Percentiles rank a stretch among this genome's conserved stretches.
These are phyloP conservation scores for Lasiurus borealis DNA, from an alignment of 2,113 vertebrate genomes.

Conservation along the genomic window DNA sequence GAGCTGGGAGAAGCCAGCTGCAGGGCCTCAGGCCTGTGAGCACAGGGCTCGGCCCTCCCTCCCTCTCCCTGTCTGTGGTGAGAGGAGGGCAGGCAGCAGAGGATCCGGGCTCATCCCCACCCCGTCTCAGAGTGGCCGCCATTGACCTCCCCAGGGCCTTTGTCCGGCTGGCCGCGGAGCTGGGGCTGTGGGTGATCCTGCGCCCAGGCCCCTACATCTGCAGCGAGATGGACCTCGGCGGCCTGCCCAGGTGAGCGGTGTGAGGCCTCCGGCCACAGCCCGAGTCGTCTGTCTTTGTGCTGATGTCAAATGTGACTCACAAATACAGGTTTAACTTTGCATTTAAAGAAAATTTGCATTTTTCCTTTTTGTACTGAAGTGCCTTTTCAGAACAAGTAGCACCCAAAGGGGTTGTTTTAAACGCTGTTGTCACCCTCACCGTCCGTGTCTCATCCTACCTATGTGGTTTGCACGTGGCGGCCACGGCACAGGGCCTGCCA, in stretches of 20 bases:
- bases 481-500: rapidly evolving
- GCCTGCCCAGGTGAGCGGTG: slow-evolving; percentile 91
- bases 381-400: neutral
- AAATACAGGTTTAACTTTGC: neutral
- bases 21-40: neutral
- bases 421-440: neutral
- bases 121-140: neutral
- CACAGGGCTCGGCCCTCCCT: too few species aligned
- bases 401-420: neutral
- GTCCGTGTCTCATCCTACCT: rapidly evolving
- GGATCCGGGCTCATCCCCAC: rapidly evolving
- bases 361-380: neutral
- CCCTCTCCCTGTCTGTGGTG: neutral
- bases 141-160: slow-evolving; percentile 88
- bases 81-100: neutral
- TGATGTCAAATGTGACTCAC: neutral
- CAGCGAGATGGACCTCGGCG: slow-evolving; percentile 94
- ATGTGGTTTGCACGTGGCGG: rapidly evolving
- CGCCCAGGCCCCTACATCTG: slow-evolving; percentile 97
- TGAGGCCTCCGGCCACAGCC: neutral
- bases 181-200: slow-evolving; percentile 94
- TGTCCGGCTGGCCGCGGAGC: slow-evolving; percentile 88
- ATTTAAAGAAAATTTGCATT: neutral
- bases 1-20: neutral
- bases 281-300: too few species aligned